Evolutionary conservation across 2,888 invertebrate genomes (phyloP), one percentile per base, ranked within the genome.

Genomic region (Drosophila stalkeri): DNA sequence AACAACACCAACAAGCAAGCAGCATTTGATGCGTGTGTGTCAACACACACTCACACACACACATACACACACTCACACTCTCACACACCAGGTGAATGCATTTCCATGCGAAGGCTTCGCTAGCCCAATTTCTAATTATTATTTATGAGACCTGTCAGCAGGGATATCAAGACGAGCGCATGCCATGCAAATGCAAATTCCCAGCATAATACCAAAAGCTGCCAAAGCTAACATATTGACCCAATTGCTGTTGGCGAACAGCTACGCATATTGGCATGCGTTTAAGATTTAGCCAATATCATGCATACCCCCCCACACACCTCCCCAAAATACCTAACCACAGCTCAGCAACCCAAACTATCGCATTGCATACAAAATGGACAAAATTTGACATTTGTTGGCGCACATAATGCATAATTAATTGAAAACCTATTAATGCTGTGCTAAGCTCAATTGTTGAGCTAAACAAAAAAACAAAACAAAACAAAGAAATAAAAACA

Each of bases 71-170:
- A 33, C 47, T 12, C 54, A 37, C 66, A 43, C 27, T 2, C 20
- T n/a, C 23, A 31, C 27, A 37, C 23, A 23, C 46, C 46, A 72
- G 79, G 71, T 78, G 68, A 68, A 67, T 72, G 70, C 64, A 81
- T 75, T 66, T 81, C 60, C 78, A 56, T 31, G 56, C 51, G 78
- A 78, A 78, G 78, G 81, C 81, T 68, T 62, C 56, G 63, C 65
- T 73, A 82, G 75, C 81, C 77, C 72, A 77, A 80, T 76, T 67
- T 72, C 66, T 65, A 71, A 79, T 76, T 81, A 86, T 75, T 76
- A 79, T 84, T 86, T 76, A 84, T 86, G 81, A 83, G 71, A 23
- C 18, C 77, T 64, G 77, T 71, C 80, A 65, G 39, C 80, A 56
- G 71, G 75, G 60, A 66, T 51, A 70, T 61, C 60, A 43, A 59